phyloP scores from a whole-genome alignment of 1,140 invertebrate species.

The Drosophila santomea region DNA sequence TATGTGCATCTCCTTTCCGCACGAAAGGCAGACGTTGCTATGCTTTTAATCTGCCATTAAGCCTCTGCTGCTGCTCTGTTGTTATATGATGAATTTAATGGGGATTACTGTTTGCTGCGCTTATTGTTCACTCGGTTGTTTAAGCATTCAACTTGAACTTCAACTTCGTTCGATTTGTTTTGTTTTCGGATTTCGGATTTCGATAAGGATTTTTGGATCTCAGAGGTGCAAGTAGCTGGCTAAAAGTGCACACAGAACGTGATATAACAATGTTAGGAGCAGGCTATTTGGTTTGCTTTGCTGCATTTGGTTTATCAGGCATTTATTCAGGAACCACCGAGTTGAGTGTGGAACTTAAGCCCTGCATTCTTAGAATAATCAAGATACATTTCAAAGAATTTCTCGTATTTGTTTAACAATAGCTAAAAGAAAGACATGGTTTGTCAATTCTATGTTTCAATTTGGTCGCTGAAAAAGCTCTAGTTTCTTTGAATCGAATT shows the following conservation, averaged over 20 bases:
- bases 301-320: no score
- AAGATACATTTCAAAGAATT: background rate
- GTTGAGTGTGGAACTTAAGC: no score
- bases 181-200: conserved; percentile 9
- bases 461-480: no score
- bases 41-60: conserved; percentile 6
- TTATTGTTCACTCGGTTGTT: conserved; percentile 42
- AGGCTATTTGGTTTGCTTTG: background rate
- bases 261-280: background rate
- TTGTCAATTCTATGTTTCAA: no score
- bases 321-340: no score
- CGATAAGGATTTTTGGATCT: conserved; percentile 46
- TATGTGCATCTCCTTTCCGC: conserved; percentile 2
- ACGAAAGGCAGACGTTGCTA: background rate
- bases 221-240: conserved; percentile 65
- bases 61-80: background rate
- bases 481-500: no score
- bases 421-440: no score
- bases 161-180: conserved; percentile 4
- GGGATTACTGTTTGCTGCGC: conserved; percentile 19
- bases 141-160: conserved; percentile 28
- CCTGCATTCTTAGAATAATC: background rate
- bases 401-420: no score
- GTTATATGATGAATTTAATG: conserved; percentile 12
- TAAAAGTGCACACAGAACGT: conserved; percentile 7